These are phyloP conservation scores for Ylistrum balloti DNA, from an alignment of 1,140 invertebrate species.

Conservation along the genomic window DNA sequence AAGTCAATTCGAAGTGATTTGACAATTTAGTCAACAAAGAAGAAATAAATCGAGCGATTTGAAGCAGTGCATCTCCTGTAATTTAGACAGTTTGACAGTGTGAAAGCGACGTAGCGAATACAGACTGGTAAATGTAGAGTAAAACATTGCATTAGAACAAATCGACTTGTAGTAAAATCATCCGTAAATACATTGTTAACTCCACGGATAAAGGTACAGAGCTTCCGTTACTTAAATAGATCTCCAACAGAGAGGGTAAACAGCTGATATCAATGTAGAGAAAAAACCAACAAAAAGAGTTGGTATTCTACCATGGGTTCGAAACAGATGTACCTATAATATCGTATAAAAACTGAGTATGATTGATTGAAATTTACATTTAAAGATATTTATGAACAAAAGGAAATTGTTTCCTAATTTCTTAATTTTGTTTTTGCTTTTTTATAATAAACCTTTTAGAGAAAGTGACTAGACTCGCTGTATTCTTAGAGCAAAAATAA, in stretches of 20 bases:
- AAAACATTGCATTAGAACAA: background rate
- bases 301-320: too few species aligned
- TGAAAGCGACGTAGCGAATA: background rate
- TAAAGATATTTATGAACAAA: too few species aligned
- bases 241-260: background rate
- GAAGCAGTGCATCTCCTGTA: constrained; percentile 30
- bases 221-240: background rate
- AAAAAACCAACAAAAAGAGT: too few species aligned
- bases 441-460: too few species aligned
- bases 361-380: too few species aligned
- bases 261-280: background rate
- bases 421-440: too few species aligned
- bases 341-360: too few species aligned
- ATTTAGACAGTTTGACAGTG: background rate
- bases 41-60: constrained; percentile 27
- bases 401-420: too few species aligned
- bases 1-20: background rate
- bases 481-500: too few species aligned
- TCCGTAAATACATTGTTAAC: background rate
- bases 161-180: background rate
- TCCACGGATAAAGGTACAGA: background rate
- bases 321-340: too few species aligned
- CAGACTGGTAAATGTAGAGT: background rate
- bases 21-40: background rate
- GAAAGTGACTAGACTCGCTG: too few species aligned